Base-by-base conservation (phyloP, 2,113 vertebrate genomes). In the Cochlearius cochlearius region DNA sequence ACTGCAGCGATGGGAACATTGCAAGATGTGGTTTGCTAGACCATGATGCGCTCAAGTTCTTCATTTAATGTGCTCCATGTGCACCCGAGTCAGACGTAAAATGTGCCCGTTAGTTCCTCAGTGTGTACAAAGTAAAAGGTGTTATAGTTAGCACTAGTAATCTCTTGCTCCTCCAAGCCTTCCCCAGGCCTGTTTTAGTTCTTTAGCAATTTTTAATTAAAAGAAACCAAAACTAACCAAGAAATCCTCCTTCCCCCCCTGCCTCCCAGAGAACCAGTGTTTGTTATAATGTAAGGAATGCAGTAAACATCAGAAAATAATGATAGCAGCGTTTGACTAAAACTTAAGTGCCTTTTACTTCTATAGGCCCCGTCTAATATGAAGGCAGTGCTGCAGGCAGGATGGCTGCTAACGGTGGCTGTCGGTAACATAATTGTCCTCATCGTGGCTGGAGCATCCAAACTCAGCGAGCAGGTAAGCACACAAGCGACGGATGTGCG, bases 341-440 rank as follows among this genome's bases (percentile, higher is more conserved):
- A 87, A 43, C 21, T 25, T 9, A 14, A 21, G 30, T 80, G 49
- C 39, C 43, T 95, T 87, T 87, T 95, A 30, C 50, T 80, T 93
- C 68, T 88, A 1, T 91, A 99, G 99, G 99, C 99, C 15, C 99
- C 99, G 1, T 98, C 98, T 89, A 99, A 99, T 77, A 99, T 99
- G 99, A 99, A 99, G 97, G 97, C 99, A 3, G 99, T 99, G 94
- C 98, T 99, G 29, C 99, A 99, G 81, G 99, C 99, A 3, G 99
- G 99, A 16, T 99, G 99, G 99, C 98, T 99, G 72, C 69, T 99
- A 23, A 99, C 99, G 0, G 99, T 99, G 83, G 99, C 99, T 26
- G 9, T 99, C 0, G 99, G 99, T 23, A 99, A 99, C 98, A 98
- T 99, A 75, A 99, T 99, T 11, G 99, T 99, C 77, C 98, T 99